phyloP scores from a whole-genome alignment of 1,140 invertebrate species.

The Bombus huntii region DNA sequence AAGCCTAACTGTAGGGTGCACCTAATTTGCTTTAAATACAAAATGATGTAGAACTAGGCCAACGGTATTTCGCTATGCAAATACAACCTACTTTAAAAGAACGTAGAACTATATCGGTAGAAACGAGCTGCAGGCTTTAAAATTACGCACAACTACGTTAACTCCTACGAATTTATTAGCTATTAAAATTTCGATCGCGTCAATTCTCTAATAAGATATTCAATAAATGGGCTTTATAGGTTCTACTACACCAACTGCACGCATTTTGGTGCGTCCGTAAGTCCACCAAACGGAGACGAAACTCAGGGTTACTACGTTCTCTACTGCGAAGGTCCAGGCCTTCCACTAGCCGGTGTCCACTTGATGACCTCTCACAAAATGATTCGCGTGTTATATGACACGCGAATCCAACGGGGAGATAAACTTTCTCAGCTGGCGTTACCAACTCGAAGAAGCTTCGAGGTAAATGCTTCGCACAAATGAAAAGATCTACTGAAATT shows the following conservation, averaged over 20 bases:
- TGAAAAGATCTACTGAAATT: too few relatives aligned
- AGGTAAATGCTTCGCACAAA: constrained; percentile 75
- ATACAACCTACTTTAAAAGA: too few relatives aligned
- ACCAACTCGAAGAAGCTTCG: constrained; percentile 89
- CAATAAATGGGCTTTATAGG: constrained; percentile 51
- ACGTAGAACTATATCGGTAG: too few relatives aligned
- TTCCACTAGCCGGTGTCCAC: constrained; percentile 90
- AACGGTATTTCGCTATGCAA: too few relatives aligned
- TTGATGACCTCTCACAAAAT: constrained; percentile 87
- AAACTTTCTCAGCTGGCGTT: constrained; percentile 88
- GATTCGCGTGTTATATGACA: constrained; percentile 89
- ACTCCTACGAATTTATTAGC: too few relatives aligned
- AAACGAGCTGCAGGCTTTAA: too few relatives aligned
- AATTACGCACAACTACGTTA: too few relatives aligned
- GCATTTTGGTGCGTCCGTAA: constrained; percentile 89
- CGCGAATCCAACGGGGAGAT: constrained; percentile 85
- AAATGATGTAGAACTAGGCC: too few relatives aligned
- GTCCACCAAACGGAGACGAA: constrained; percentile 81
- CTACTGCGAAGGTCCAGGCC: constrained; percentile 90
- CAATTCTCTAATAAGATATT: background rate
- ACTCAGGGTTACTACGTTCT: constrained; percentile 89
- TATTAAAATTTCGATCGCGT: background rate
- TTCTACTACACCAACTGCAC: constrained; percentile 91
- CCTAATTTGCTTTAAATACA: too few relatives aligned
- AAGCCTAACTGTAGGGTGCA: too few relatives aligned